Evolutionary conservation across 2,797 vertebrate genomes (phyloP).

Genomic region (Menidia menidia): DNA sequence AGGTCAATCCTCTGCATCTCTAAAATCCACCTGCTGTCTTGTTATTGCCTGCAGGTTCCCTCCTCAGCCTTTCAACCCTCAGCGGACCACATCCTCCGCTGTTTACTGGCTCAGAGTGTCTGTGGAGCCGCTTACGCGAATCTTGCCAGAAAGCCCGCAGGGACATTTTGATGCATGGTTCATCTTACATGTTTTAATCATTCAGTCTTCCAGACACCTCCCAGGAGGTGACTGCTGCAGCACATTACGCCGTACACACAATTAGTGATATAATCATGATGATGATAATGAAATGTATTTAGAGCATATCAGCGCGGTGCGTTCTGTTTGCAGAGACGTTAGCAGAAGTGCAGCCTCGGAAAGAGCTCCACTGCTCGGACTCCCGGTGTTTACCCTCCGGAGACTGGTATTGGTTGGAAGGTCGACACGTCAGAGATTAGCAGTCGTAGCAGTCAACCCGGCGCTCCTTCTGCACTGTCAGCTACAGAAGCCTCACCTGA

Average conservation of each 20-base stretch:
- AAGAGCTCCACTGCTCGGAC: constrained; percentile 51
- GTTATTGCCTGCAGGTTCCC: constrained; percentile 67
- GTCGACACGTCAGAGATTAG: constrained; percentile 79
- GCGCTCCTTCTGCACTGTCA: constrained; percentile 76
- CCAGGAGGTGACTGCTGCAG: constrained; percentile 80
- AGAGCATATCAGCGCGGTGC: constrained; percentile 78
- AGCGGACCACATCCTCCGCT: constrained; percentile 63
- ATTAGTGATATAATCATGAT: constrained; percentile 85
- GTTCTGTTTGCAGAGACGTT: constrained; percentile 64
- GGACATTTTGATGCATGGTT: constrained; percentile 83
- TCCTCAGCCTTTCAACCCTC: constrained; percentile 61
- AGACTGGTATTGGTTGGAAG: constrained; percentile 65
- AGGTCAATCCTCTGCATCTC: constrained; percentile 71
- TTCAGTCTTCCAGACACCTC: constrained; percentile 81
- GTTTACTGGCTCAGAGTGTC: constrained; percentile 64
- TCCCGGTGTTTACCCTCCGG: constrained; percentile 60
- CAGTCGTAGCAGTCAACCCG: constrained; percentile 77
- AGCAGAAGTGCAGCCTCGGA: constrained; percentile 64
- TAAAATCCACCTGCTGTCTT: constrained; percentile 68
- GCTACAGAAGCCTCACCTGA: constrained; percentile 82
- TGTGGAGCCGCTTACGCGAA: constrained; percentile 74
- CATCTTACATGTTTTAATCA: constrained; percentile 86
- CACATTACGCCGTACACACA: constrained; percentile 82
- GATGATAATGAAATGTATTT: constrained; percentile 89
- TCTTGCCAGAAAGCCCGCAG: constrained; percentile 71